phyloP scores from a whole-genome alignment of 2,113 vertebrate genomes.

The Platichthys flesus region DNA sequence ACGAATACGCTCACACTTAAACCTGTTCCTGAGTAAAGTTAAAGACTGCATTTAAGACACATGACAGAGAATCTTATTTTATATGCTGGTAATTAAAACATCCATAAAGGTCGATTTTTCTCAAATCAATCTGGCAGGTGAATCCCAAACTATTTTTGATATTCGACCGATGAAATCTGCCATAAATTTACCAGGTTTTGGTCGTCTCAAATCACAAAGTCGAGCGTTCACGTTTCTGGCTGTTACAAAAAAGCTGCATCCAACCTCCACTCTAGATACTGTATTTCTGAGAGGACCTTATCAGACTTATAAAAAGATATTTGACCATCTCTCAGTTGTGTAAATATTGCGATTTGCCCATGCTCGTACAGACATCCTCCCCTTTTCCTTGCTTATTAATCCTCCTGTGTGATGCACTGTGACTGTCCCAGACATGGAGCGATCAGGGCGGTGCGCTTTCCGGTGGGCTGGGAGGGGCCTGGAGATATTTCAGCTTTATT shows the following conservation, averaged over 20 bases:
- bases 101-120: not conserved
- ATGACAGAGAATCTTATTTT: not conserved
- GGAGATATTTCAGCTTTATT: constrained; percentile 55
- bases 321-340: constrained; percentile 37
- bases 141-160: too few species aligned
- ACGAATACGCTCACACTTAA: not conserved
- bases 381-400: constrained; percentile 36
- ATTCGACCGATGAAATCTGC: too few species aligned
- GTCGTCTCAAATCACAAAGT: not conserved
- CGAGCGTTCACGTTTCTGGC: constrained; percentile 24
- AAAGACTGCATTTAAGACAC: not conserved
- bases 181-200: too few species aligned
- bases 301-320: constrained; percentile 3
- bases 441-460: constrained; percentile 18
- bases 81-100: constrained; percentile 8
- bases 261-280: not conserved
- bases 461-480: not conserved
- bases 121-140: too few species aligned
- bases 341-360: constrained; percentile 40
- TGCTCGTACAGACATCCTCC: constrained; percentile 11
- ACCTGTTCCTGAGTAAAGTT: constrained; percentile 11
- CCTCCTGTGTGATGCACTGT: constrained; percentile 61
- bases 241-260: constrained; percentile 1
- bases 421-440: constrained; percentile 49
- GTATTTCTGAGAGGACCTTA: constrained; percentile 33